phyloP scores from a whole-genome alignment of 2,888 invertebrate genomes.

The Cataglyphis cursor region DNA sequence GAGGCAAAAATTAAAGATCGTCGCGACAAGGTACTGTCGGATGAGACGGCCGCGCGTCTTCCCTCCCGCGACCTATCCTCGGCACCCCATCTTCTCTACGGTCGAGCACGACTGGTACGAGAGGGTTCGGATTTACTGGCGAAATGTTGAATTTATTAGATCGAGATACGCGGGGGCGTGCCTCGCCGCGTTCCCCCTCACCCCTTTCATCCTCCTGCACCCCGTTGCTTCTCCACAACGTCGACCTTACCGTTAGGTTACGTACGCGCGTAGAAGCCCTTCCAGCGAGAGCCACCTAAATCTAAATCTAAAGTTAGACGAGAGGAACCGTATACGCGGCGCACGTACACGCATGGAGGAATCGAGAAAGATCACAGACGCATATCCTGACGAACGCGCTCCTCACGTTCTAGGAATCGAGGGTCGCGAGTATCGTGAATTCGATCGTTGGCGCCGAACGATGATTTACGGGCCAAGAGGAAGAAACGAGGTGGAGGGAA shows the following conservation, averaged over 20 bases:
- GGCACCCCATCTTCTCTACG: slow-evolving; percentile 35
- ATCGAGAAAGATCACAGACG: slow-evolving; percentile 58
- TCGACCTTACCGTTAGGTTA: slow-evolving; percentile 75
- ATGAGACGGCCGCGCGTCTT: slow-evolving; percentile 45
- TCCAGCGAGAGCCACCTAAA: slow-evolving; percentile 59
- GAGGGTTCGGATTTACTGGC: slow-evolving; percentile 82
- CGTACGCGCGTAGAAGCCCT: slow-evolving; percentile 69
- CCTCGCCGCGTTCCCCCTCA: slow-evolving; percentile 75
- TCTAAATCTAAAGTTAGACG: slow-evolving; percentile 67
- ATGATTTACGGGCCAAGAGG: slow-evolving; percentile 75
- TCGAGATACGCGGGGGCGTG: slow-evolving; percentile 87
- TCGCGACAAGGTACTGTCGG: slow-evolving; percentile 52
- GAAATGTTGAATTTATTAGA: slow-evolving; percentile 87
- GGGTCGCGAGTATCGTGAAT: slow-evolving; percentile 77
- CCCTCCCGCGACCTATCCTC: slow-evolving; percentile 26
- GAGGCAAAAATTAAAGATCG: slow-evolving; percentile 56
- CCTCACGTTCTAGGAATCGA: slow-evolving; percentile 80
- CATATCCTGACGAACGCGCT: slow-evolving; percentile 65
- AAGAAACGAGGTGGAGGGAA: slow-evolving; percentile 24
- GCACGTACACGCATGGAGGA: slow-evolving; percentile 64
- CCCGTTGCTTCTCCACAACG: slow-evolving; percentile 26
- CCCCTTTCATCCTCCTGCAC: slow-evolving; percentile 35
- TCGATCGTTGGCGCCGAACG: slow-evolving; percentile 80
- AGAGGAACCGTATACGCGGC: slow-evolving; percentile 34
- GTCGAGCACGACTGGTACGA: slow-evolving; percentile 68